Evolutionary conservation across 2,113 vertebrate genomes (phyloP).

Genomic region (Serinus canaria): DNA sequence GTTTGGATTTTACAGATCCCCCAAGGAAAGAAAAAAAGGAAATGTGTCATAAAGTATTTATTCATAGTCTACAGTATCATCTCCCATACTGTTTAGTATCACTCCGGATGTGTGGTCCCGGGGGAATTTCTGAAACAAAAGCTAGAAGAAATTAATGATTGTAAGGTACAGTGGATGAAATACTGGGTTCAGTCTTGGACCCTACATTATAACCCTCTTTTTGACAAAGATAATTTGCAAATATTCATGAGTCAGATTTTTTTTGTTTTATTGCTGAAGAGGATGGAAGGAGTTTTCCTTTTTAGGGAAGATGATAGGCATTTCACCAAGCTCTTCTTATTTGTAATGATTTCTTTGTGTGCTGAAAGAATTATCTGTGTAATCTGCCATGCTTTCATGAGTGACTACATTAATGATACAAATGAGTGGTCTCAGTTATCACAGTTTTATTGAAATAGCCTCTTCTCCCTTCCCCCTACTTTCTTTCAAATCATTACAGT

Average conservation of each 20-base stretch:
- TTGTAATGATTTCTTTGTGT: slow-evolving; percentile 2
- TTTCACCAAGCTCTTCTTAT: neutral
- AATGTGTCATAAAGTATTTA: neutral
- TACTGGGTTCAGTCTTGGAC: neutral
- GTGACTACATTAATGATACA: slow-evolving; percentile 24
- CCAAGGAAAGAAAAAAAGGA: neutral
- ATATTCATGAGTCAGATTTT: neutral
- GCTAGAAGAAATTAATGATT: neutral
- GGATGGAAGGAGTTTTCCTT: neutral
- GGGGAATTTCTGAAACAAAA: neutral
- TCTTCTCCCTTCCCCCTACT: neutral
- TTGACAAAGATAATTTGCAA: neutral
- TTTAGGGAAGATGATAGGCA: neutral
- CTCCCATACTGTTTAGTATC: neutral
- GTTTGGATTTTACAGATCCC: neutral
- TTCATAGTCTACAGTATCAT: neutral
- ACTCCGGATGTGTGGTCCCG: neutral
- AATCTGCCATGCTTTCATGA: neutral
- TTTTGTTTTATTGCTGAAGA: neutral
- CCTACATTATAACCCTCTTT: neutral
- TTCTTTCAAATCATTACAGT: neutral
- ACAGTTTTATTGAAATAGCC: neutral
- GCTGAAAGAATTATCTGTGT: slow-evolving; percentile 11
- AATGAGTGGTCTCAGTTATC: slow-evolving; percentile 7
- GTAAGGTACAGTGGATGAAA: neutral